These are phyloP conservation scores for Chionomys nivalis DNA, from an alignment of 2,113 vertebrate genomes.

Conservation along the genomic window DNA sequence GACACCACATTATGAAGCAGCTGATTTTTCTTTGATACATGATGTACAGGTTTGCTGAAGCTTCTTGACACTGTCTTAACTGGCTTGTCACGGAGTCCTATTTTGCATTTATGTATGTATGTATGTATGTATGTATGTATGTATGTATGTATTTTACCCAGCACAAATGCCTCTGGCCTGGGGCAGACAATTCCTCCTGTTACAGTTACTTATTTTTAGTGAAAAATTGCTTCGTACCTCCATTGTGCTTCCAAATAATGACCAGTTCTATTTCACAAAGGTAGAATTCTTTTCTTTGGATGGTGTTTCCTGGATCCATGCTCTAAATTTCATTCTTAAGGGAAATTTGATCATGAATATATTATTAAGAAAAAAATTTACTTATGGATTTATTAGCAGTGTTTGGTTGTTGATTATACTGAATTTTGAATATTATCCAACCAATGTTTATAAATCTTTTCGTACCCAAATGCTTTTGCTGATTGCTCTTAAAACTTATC, in stretches of 20 bases:
- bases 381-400: background rate
- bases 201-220: slow-evolving; percentile 71
- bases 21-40: background rate
- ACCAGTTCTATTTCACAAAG: slow-evolving; percentile 43
- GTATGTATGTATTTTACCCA: no score
- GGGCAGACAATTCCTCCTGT: slow-evolving; percentile 46
- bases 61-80: background rate
- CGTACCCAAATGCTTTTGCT: background rate
- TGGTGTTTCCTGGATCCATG: slow-evolving; percentile 37
- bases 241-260: slow-evolving; percentile 40
- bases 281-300: slow-evolving; percentile 32
- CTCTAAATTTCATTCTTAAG: slow-evolving; percentile 36
- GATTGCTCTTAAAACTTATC: background rate
- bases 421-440: background rate
- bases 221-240: slow-evolving; percentile 59
- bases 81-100: background rate
- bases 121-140: no score
- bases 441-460: slow-evolving; percentile 13
- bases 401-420: slow-evolving; percentile 36
- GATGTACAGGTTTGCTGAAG: background rate
- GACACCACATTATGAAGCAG: background rate
- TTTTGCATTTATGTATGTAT: background rate
- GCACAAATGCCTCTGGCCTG: slow-evolving; percentile 18
- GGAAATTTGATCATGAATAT: background rate
- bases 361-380: background rate